phyloP scores from a whole-genome alignment of 1,140 invertebrate genomes.

The Tetranychus urticae region DNA sequence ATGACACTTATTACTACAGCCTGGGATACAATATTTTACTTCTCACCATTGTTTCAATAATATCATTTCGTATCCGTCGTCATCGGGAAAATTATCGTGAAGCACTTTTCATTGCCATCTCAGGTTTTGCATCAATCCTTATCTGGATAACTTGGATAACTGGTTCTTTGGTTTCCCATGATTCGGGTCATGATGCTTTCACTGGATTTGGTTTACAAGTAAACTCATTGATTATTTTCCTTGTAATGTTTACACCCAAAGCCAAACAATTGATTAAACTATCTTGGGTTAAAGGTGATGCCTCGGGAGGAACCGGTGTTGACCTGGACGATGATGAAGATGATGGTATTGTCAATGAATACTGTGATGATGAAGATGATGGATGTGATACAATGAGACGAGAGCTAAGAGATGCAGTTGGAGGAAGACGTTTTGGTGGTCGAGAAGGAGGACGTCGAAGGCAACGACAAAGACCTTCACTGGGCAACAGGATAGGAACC shows the following conservation, averaged over 20 bases:
- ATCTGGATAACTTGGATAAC: constrained; percentile 57
- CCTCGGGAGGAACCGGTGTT: constrained; percentile 18
- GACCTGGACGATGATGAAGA: too few species aligned
- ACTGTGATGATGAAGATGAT: neutral
- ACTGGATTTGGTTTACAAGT: constrained; percentile 59
- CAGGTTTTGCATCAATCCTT: constrained; percentile 52
- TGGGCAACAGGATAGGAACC: too few species aligned
- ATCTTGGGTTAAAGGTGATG: constrained; percentile 32
- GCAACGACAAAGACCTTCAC: too few species aligned
- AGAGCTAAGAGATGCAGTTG: too few species aligned
- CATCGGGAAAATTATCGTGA: constrained; percentile 81
- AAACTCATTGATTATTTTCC: constrained; percentile 54
- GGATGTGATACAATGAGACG: neutral
- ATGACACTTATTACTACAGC: too few species aligned
- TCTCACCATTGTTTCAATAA: constrained; percentile 44
- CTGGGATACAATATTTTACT: constrained; percentile 9
- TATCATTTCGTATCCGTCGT: constrained; percentile 44
- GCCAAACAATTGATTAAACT: constrained; percentile 48
- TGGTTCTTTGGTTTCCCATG: constrained; percentile 15
- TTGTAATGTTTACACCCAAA: constrained; percentile 62
- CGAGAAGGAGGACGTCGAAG: too few species aligned
- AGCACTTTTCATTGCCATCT: constrained; percentile 61
- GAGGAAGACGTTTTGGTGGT: too few species aligned
- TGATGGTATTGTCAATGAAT: too few species aligned
- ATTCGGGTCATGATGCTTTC: constrained; percentile 41